Conservation (phyloP, 2,113 vertebrate species). For the Montifringilla adamsi region DNA sequence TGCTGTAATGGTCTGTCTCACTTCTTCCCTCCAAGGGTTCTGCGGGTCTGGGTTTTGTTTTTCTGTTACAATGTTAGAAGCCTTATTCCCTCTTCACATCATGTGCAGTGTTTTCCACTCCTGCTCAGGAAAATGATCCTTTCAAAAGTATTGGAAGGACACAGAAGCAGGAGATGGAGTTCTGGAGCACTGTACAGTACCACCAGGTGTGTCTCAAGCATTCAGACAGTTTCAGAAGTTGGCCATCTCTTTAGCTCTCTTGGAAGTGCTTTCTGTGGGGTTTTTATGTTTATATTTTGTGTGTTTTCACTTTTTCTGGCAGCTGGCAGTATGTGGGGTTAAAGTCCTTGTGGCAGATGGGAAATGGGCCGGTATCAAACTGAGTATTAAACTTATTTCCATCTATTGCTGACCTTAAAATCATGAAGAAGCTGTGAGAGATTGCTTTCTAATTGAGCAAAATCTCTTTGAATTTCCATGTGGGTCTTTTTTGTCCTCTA, state of each 20-base stretch:
- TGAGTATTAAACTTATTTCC: not conserved
- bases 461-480: not conserved
- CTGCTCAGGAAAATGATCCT: not conserved
- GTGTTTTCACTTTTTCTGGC: not conserved
- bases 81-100: not conserved
- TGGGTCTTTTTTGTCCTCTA: not conserved
- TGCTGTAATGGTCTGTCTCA: not conserved
- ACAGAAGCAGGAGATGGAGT: not conserved
- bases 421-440: not conserved
- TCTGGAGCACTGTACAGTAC: not conserved
- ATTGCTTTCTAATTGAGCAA: not conserved
- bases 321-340: not conserved
- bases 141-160: not conserved
- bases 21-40: not conserved
- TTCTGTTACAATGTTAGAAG: fast-evolving
- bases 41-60: not conserved
- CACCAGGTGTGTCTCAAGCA: not conserved
- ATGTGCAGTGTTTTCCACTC: not conserved
- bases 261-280: not conserved
- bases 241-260: not conserved
- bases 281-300: not conserved
- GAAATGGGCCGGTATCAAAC: not conserved
- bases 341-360: not conserved
- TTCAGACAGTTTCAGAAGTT: not conserved
- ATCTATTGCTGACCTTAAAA: not conserved